Evolutionary conservation across 2,113 vertebrate species (phyloP).

Genomic region (Sterrhoptilus dennistouni): DNA sequence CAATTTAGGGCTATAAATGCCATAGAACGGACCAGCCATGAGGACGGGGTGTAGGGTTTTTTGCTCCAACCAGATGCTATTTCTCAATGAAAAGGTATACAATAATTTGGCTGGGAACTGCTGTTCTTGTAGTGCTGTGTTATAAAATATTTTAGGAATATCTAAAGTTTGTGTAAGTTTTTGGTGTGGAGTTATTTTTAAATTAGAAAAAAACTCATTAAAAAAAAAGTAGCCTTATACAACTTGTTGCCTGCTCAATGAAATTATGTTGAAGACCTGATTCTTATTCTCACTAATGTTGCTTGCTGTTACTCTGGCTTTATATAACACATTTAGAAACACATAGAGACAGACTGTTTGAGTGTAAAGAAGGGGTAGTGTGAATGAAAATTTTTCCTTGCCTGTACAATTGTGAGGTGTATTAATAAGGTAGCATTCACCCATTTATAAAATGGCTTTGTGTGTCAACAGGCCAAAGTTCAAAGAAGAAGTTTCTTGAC

Average conservation of each 20-base stretch:
- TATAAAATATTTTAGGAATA: background rate
- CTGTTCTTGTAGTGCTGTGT: background rate
- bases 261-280: background rate
- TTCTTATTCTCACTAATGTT: background rate
- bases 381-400: background rate
- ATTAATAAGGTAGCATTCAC: background rate
- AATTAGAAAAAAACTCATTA: background rate
- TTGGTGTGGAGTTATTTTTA: background rate
- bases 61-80: background rate
- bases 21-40: background rate
- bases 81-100: background rate
- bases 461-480: background rate
- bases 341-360: background rate
- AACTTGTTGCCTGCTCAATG: background rate
- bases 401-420: background rate
- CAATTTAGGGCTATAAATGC: background rate
- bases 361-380: background rate
- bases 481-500: background rate
- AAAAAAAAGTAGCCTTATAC: background rate
- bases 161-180: background rate
- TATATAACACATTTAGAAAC: background rate
- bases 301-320: background rate
- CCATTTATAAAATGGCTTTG: background rate
- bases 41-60: background rate
- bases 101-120: background rate